phyloP scores from a whole-genome alignment of 2,888 invertebrate genomes.

The Noctua comes region DNA sequence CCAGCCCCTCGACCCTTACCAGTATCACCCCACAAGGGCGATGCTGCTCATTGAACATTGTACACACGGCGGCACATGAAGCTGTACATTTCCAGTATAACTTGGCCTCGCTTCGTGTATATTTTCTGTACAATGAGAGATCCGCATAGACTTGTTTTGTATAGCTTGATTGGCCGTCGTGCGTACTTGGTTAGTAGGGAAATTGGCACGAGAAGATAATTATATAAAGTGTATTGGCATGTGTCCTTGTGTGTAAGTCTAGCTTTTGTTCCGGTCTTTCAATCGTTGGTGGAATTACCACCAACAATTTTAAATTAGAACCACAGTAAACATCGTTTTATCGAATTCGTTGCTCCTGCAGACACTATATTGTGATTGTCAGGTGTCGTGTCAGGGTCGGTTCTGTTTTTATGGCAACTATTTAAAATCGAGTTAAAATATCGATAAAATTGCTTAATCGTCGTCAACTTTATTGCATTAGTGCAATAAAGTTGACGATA shows the following conservation, averaged over 20 bases:
- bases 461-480: not conserved
- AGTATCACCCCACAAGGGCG: constrained; percentile 37
- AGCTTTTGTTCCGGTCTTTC: not conserved
- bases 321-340: not conserved
- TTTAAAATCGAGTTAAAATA: not conserved
- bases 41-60: constrained; percentile 35
- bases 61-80: not conserved
- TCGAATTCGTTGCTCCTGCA: not conserved
- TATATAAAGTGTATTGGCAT: not conserved
- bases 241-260: not conserved
- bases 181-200: not conserved
- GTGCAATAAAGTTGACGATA: too few relatives aligned
- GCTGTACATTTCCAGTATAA: too few relatives aligned
- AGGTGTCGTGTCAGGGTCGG: not conserved
- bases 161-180: too few relatives aligned
- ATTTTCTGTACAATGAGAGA: too few relatives aligned
- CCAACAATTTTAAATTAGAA: not conserved
- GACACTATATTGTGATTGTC: not conserved
- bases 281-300: not conserved
- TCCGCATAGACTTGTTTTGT: too few relatives aligned
- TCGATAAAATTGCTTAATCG: not conserved
- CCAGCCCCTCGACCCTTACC: constrained; percentile 51
- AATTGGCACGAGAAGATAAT: constrained; percentile 28
- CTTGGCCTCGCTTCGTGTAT: too few relatives aligned
- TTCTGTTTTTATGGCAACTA: too few relatives aligned